These are phyloP conservation scores for Ammodytes marinus DNA, from an alignment of 2,113 vertebrate species.

Conservation along the genomic window DNA sequence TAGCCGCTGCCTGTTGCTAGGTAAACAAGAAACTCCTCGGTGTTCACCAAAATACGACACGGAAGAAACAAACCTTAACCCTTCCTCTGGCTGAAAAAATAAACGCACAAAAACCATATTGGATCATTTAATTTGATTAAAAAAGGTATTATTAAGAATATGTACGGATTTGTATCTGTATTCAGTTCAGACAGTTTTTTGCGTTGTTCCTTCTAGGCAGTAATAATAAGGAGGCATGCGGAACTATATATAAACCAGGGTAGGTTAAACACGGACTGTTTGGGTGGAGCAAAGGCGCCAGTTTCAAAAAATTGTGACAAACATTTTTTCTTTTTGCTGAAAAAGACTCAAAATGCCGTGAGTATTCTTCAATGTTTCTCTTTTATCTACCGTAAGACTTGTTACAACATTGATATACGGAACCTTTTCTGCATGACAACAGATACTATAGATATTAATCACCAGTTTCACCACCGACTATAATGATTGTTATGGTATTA, in stretches of 20 bases:
- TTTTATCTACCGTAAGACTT: background rate
- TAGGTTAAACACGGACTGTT: constrained; percentile 35
- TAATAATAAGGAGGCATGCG: background rate
- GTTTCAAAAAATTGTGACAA: constrained; percentile 8
- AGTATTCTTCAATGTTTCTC: background rate
- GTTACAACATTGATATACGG: background rate
- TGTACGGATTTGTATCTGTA: background rate
- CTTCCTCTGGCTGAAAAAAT: background rate
- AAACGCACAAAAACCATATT: background rate
- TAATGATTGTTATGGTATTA: background rate
- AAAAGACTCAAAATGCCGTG: constrained; percentile 22
- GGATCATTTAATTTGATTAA: fast-evolving
- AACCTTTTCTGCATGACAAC: background rate
- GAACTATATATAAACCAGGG: background rate
- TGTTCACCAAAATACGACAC: constrained; percentile 40
- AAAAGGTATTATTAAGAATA: background rate
- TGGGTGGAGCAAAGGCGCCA: constrained; percentile 63
- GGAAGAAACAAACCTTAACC: constrained; percentile 45
- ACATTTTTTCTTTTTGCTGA: background rate
- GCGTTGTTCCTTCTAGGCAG: fast-evolving
- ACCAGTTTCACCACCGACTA: no score
- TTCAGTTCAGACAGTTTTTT: fast-evolving
- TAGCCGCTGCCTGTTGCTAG: constrained; percentile 66
- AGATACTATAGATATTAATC: background rate
- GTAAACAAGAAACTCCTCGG: constrained; percentile 60